Conservation (phyloP, 2,888 invertebrate genomes). For the Cinara cedri region DNA sequence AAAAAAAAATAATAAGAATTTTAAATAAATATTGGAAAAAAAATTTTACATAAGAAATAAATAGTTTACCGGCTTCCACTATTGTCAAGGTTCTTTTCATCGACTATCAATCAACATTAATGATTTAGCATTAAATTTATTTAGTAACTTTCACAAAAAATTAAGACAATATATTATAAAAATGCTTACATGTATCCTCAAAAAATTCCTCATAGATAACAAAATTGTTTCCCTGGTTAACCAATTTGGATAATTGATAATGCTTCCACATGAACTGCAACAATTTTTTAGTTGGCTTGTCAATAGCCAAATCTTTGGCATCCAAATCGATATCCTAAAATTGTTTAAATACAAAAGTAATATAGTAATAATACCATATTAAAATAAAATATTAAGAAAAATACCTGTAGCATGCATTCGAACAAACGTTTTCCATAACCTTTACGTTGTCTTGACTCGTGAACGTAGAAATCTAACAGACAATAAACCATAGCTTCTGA, state of each 20-base stretch:
- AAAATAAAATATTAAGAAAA: background rate
- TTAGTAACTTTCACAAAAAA: background rate
- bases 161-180: too few relatives aligned
- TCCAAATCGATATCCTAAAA: slow-evolving; percentile 71
- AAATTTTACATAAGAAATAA: background rate
- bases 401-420: slow-evolving; percentile 84
- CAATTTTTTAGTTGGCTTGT: slow-evolving; percentile 90
- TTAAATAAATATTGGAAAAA: background rate
- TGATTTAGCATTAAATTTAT: background rate
- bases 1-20: background rate
- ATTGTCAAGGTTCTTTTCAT: slow-evolving; percentile 4
- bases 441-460: slow-evolving; percentile 80
- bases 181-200: slow-evolving; percentile 1
- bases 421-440: slow-evolving; percentile 86
- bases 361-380: slow-evolving; percentile 60
- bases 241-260: slow-evolving; percentile 63
- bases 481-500: slow-evolving; percentile 84
- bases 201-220: slow-evolving; percentile 48
- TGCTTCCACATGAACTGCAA: slow-evolving; percentile 83
- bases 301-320: slow-evolving; percentile 83
- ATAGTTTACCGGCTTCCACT: slow-evolving; percentile 18
- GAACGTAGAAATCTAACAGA: slow-evolving; percentile 91
- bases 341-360: background rate
- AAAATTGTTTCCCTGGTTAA: slow-evolving; percentile 48
- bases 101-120: slow-evolving; percentile 3